phyloP scores from a whole-genome alignment of 2,797 vertebrate species.

The Amphiprion clarkii region DNA sequence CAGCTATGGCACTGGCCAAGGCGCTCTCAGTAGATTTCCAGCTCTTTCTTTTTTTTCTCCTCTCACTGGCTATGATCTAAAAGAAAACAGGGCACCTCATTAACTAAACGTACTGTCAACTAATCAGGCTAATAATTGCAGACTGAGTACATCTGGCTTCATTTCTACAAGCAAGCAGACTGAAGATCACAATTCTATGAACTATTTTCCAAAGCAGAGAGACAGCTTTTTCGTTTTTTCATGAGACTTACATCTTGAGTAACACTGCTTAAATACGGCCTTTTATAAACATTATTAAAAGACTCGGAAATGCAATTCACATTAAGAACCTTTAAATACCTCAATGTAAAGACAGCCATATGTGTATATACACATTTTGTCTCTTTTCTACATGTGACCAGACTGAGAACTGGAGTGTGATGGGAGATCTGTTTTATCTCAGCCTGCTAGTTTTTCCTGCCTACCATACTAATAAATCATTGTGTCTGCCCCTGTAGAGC shows the following conservation, averaged over 20 bases:
- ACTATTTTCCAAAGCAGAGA: conserved; percentile 18
- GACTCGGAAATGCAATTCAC: conserved; percentile 7
- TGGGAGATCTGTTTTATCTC: conserved; percentile 74
- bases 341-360: conserved; percentile 8
- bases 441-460: conserved; percentile 63
- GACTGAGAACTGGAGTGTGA: conserved; percentile 50
- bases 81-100: conserved; percentile 50
- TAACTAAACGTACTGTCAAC: conserved; percentile 27
- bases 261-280: conserved; percentile 1
- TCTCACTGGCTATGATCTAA: conserved; percentile 19
- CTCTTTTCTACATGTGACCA: conserved; percentile 22
- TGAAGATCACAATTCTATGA: conserved; percentile 4
- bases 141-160: not conserved
- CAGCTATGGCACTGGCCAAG: conserved; percentile 16
- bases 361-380: conserved; percentile 7
- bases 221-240: not conserved
- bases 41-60: conserved; percentile 26
- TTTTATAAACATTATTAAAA: conserved; percentile 38
- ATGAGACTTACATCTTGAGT: not conserved
- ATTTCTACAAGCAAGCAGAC: conserved; percentile 13
- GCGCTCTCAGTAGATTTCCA: conserved; percentile 13
- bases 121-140: conserved; percentile 40
- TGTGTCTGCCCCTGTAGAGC: conserved; percentile 69
- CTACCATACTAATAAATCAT: conserved; percentile 76
- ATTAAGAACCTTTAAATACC: conserved; percentile 32